These are phyloP conservation scores for Orchesella cincta DNA, from an alignment of 1,140 invertebrate genomes.

Conservation along the genomic window DNA sequence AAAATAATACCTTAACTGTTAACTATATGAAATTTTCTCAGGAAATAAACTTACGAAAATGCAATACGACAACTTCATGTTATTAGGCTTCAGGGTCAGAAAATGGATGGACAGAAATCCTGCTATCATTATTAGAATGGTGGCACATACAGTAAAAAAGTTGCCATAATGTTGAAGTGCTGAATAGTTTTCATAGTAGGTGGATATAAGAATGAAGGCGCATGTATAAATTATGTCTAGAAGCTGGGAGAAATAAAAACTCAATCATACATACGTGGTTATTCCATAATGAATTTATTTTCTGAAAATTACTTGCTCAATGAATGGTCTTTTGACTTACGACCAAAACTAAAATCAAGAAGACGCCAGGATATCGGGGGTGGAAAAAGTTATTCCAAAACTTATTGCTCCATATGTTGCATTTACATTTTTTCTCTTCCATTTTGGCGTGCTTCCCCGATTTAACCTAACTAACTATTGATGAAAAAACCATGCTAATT, in stretches of 20 bases:
- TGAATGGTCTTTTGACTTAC: not conserved
- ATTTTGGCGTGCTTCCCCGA: not conserved
- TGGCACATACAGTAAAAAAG: not conserved
- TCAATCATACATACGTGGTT: not conserved
- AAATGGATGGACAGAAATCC: constrained; percentile 14
- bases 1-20: not conserved
- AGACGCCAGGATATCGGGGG: not conserved
- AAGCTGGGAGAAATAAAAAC: not conserved
- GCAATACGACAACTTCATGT: not conserved
- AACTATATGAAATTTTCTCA: not conserved
- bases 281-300: not conserved
- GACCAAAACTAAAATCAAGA: not conserved
- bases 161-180: not conserved
- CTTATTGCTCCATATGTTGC: not conserved
- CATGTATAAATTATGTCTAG: not conserved
- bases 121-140: not conserved
- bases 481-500: not conserved
- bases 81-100: not conserved
- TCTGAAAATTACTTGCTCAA: not conserved
- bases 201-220: not conserved
- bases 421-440: not conserved
- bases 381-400: constrained; percentile 9
- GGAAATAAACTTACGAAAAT: not conserved
- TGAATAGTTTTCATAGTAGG: not conserved
- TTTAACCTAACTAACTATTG: not conserved